Percentiles rank a stretch among this genome's conserved stretches.
These are phyloP conservation scores for Epirrita christyi DNA, from an alignment of 2,888 invertebrate species.

Conservation along the genomic window DNA sequence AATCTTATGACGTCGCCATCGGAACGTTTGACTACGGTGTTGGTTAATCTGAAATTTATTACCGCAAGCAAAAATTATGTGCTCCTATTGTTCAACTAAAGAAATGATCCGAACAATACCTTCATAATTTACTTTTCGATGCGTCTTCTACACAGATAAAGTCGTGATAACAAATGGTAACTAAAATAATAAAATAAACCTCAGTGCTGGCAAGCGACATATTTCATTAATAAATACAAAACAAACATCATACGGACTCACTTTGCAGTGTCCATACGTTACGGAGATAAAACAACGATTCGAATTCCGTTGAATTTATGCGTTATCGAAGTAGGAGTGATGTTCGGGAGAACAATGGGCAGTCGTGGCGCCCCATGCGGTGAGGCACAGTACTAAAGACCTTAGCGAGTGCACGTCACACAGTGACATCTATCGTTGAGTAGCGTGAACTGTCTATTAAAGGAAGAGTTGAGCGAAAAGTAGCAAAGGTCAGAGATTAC, in stretches of 20 bases:
- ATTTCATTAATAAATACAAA: conserved; percentile 85
- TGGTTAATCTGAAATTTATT: conserved; percentile 79
- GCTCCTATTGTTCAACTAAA: conserved; percentile 75
- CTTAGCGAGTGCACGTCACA: conserved; percentile 38
- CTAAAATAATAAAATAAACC: conserved; percentile 83
- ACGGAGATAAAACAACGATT: conserved; percentile 83
- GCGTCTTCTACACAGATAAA: conserved; percentile 80
- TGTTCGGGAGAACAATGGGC: conserved; percentile 75
- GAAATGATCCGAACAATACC: conserved; percentile 78
- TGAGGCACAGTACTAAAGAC: conserved; percentile 58
- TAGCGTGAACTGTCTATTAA: conserved; percentile 56
- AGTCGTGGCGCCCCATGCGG: conserved; percentile 83
- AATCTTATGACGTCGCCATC: conserved; percentile 41
- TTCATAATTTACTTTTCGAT: conserved; percentile 83
- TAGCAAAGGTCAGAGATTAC: too few relatives aligned
- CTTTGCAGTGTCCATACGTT: conserved; percentile 84
- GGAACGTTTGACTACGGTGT: conserved; percentile 50
- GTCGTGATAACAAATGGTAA: conserved; percentile 84
- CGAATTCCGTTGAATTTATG: conserved; percentile 79
- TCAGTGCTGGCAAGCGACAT: conserved; percentile 75
- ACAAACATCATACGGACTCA: conserved; percentile 81
- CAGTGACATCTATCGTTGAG: conserved; percentile 77
- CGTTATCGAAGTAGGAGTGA: conserved; percentile 78
- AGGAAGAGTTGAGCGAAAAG: conserved; percentile 35
- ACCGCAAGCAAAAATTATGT: conserved; percentile 72